Base-by-base conservation (phyloP, 2,113 vertebrate genomes). In the Xenopus laevis region DNA sequence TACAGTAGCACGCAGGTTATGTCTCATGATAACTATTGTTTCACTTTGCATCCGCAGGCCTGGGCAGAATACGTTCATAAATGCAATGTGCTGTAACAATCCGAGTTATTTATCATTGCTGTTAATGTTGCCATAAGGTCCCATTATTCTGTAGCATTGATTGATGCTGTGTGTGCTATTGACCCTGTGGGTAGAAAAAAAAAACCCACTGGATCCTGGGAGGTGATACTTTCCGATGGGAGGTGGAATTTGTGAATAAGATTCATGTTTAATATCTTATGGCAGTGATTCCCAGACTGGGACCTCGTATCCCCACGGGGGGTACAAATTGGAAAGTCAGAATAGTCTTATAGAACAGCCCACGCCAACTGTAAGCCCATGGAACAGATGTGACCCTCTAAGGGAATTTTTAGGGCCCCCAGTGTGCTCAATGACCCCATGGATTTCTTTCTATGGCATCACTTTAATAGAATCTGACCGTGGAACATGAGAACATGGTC, bases 111-210 rank as follows among this genome's bases (percentile, higher is more conserved):
- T 76, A 76, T 76, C 74, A 76, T 30, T 30, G 47, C 67, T 76
- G 66, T 76, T 70, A 70, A 63, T 76, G 67, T 76, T 69, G 59
- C 27, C 45, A 60, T 76, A 64, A 64, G 70, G 64, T 76, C 67
- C 66, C 74, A 76, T 76, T 76, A 76, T 76, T 70, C 55, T 57
- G 53, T 70, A 76, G 50, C 74, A 64, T 63, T 76, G 74, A 76
- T 76, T 63, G 74, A 76, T 76, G 74, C 33, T 64, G 47, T 64
- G 61, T 76, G 61, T 64, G 50, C 23, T 44, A 52, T 55, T 69
- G 63, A 66, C 74, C 30, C 59, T 27, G 58, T 64, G 73, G 73
- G 53, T 76, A 76, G 20, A 63, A 45, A 68, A 44, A 17, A 46
- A 76, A 69, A n/a, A 33, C 30, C 30, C 30, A 33, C 30, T 33